A percentile compares a stretch with the other conserved stretches of the same genome.
phyloP scores from a whole-genome alignment of 2,797 vertebrate species.

The Parotocinclus haroldoi region DNA sequence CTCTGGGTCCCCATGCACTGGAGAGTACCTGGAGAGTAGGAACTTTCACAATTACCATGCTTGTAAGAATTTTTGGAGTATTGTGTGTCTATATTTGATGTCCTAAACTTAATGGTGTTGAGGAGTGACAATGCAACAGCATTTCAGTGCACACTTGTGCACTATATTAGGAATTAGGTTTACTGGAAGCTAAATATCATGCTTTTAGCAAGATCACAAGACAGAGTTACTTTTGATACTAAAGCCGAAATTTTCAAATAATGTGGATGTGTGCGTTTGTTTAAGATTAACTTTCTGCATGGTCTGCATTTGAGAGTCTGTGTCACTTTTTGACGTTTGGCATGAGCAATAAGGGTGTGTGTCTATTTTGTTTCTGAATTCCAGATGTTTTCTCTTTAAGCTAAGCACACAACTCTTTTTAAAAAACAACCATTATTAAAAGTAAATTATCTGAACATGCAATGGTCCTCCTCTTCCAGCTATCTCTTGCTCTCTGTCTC shows the following conservation, averaged over 20 bases:
- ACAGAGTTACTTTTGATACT: slow-evolving; percentile 47
- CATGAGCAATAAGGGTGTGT: slow-evolving; percentile 54
- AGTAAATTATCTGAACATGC: background rate
- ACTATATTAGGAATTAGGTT: slow-evolving; percentile 2
- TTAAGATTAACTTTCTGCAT: slow-evolving; percentile 46
- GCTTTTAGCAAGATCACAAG: slow-evolving; percentile 35
- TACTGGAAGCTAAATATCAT: slow-evolving; percentile 22
- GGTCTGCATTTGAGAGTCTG: slow-evolving; percentile 47
- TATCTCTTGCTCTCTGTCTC: too few species aligned
- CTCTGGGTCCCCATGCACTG: slow-evolving; percentile 18
- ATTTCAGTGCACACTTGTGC: background rate
- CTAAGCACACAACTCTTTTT: background rate
- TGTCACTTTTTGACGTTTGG: slow-evolving; percentile 41
- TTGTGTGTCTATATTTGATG: slow-evolving; percentile 52
- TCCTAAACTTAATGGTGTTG: slow-evolving; percentile 37
- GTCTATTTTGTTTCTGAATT: slow-evolving; percentile 19
- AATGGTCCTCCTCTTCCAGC: background rate
- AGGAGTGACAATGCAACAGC: slow-evolving; percentile 24
- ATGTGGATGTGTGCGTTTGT: slow-evolving; percentile 29
- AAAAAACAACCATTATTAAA: background rate
- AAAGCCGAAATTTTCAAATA: slow-evolving; percentile 40
- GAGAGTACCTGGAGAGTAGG: slow-evolving; percentile 65
- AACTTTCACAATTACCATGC: slow-evolving; percentile 30
- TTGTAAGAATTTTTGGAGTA: slow-evolving; percentile 46
- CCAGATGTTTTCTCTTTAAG: background rate